These are phyloP conservation scores for Fregata magnificens DNA, from an alignment of 2,113 vertebrate species.

Conservation along the genomic window DNA sequence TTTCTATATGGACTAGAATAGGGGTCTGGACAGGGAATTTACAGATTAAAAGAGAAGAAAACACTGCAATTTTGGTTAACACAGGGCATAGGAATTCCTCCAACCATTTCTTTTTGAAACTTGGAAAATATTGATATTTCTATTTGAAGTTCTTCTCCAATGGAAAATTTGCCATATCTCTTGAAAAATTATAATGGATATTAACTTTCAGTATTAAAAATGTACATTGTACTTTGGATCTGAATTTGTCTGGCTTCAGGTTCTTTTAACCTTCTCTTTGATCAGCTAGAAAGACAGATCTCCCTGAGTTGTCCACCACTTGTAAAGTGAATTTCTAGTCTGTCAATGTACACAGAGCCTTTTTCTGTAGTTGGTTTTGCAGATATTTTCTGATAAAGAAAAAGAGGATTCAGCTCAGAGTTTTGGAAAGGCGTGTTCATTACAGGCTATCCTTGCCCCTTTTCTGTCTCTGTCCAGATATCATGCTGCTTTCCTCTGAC, in stretches of 20 bases:
- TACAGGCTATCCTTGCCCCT: not conserved
- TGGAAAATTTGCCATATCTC: not conserved
- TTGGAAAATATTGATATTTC: not conserved
- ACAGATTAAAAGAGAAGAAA: not conserved
- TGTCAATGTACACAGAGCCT: not conserved
- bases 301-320: not conserved
- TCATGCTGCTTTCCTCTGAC: not conserved
- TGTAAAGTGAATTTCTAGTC: not conserved
- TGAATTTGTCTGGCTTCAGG: not conserved
- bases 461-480: not conserved
- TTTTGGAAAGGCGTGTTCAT: not conserved
- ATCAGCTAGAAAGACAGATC: not conserved
- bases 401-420: not conserved
- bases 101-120: not conserved
- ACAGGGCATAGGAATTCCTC: not conserved
- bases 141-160: not conserved
- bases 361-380: not conserved
- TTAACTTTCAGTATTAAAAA: not conserved
- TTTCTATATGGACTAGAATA: not conserved
- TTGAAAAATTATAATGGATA: not conserved
- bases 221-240: not conserved
- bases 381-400: not conserved
- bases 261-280: not conserved
- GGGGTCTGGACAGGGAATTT: not conserved
- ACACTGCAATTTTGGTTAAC: not conserved